phyloP scores from a whole-genome alignment of 2,797 vertebrate species.

The Chromobotia macracanthus region DNA sequence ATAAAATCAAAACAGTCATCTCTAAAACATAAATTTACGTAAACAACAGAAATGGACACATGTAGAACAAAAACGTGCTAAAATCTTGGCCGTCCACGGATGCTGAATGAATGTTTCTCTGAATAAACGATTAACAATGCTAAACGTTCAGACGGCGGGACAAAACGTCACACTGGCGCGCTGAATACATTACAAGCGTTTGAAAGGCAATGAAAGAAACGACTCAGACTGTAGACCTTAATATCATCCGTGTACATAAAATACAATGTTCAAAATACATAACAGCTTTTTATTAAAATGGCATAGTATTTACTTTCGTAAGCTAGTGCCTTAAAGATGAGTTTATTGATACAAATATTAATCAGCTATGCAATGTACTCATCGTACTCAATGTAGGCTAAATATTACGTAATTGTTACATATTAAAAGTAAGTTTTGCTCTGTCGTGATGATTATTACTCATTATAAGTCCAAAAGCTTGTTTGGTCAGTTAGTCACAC shows the following conservation, averaged over 20 bases:
- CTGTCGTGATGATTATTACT: too few relatives aligned
- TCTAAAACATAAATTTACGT: not conserved
- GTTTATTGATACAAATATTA: too few relatives aligned
- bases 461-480: not conserved
- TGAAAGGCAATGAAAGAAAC: not conserved
- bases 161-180: slow-evolving; percentile 8
- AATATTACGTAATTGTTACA: too few relatives aligned
- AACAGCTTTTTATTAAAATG: too few relatives aligned
- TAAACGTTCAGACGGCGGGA: not conserved
- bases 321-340: too few relatives aligned
- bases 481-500: not conserved
- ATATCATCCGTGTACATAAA: not conserved
- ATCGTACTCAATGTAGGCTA: too few relatives aligned
- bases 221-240: too few relatives aligned
- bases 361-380: too few relatives aligned
- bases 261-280: not conserved
- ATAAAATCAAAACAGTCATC: not conserved
- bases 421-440: too few relatives aligned
- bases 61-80: not conserved
- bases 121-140: not conserved
- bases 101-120: not conserved
- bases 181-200: slow-evolving; percentile 16
- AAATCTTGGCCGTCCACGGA: not conserved
- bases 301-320: too few relatives aligned
- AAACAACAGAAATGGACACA: not conserved